Evolutionary conservation across 2,113 vertebrate genomes (phyloP).

Genomic region (Aldabrachelys gigantea): DNA sequence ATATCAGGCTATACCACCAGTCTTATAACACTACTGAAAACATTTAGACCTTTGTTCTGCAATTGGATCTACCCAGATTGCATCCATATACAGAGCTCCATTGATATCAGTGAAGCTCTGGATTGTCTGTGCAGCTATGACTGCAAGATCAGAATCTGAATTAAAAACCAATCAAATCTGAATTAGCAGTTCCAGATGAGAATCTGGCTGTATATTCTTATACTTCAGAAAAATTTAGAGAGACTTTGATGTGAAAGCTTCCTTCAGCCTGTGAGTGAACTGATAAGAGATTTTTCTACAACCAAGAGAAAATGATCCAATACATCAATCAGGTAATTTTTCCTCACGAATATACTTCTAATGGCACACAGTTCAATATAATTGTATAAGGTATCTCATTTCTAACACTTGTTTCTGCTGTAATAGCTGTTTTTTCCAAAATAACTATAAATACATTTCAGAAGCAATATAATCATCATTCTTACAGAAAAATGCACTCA

Average conservation of each 20-base stretch:
- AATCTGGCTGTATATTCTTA: constrained; percentile 2
- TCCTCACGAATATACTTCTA: background rate
- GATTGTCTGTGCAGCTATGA: background rate
- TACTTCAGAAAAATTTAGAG: background rate
- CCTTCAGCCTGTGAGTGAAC: constrained; percentile 15
- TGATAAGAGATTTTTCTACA: constrained; percentile 3
- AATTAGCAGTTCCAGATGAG: background rate
- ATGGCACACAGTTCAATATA: constrained; percentile 42
- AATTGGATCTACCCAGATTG: background rate
- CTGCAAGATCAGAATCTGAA: background rate
- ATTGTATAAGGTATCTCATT: constrained; percentile 24
- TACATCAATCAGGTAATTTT: background rate
- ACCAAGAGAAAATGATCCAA: background rate
- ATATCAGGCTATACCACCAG: constrained; percentile 43
- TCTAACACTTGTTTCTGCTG: background rate
- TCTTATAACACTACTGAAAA: constrained; percentile 19
- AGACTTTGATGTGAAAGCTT: background rate
- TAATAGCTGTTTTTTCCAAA: background rate
- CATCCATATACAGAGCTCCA: constrained; percentile 10
- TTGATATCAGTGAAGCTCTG: background rate
- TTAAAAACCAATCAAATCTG: background rate
- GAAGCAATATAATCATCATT: background rate
- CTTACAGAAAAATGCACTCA: constrained; percentile 1
- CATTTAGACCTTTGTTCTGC: background rate
- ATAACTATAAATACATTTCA: background rate